Conservation (phyloP, 2,888 invertebrate species). For the Scaptomyza polygonia region DNA sequence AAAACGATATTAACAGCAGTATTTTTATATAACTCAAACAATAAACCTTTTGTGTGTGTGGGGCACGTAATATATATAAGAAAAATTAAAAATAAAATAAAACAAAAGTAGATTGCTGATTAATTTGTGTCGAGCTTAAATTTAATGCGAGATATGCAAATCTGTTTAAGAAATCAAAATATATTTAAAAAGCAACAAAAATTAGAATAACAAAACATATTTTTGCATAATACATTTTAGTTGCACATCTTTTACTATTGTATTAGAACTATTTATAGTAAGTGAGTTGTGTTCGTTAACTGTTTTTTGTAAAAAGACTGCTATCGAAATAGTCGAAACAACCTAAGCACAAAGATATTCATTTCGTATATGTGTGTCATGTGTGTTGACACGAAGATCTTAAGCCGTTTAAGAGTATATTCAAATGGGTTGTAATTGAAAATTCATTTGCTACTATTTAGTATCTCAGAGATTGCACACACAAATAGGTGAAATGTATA, state of each 20-base stretch:
- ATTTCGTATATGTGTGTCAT: constrained; percentile 3
- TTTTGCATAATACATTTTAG: constrained; percentile 44
- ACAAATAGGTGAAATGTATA: constrained; percentile 44
- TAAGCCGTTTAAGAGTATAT: constrained; percentile 8
- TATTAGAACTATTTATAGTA: constrained; percentile 23
- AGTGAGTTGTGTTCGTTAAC: constrained; percentile 36
- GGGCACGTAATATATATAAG: constrained; percentile 34
- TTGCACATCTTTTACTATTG: constrained; percentile 28
- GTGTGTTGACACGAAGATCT: neutral
- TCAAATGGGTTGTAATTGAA: constrained; percentile 37
- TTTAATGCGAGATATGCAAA: constrained; percentile 22
- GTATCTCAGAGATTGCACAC: constrained; percentile 20
- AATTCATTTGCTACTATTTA: constrained; percentile 11
- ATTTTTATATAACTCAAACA: constrained; percentile 58
- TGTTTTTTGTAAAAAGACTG: constrained; percentile 31
- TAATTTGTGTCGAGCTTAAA: constrained; percentile 61
- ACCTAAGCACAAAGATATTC: constrained; percentile 21
- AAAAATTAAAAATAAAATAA: constrained; percentile 1
- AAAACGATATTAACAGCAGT: constrained; percentile 42
- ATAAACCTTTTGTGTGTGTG: constrained; percentile 41
- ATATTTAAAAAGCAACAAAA: neutral
- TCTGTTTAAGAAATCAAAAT: constrained; percentile 14
- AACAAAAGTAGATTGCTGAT: constrained; percentile 43
- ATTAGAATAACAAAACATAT: constrained; percentile 20
- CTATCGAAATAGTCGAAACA: constrained; percentile 49